Evolutionary conservation across 1,140 invertebrate species (phyloP).

Genomic region (Drosophila subobscura): DNA sequence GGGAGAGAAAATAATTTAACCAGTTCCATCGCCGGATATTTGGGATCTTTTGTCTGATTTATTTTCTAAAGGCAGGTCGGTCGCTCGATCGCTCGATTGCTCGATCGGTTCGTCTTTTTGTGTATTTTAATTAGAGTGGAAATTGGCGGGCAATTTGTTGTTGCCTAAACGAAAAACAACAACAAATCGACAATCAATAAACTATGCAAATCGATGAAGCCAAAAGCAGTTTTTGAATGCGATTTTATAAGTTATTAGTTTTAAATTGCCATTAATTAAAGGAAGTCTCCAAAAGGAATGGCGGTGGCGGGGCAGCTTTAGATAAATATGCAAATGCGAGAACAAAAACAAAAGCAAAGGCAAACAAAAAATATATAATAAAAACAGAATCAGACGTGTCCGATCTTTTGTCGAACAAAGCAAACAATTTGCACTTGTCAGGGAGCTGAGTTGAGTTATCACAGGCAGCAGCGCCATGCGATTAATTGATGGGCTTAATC

Average conservation of each 20-base stretch:
- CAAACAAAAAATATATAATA: no score
- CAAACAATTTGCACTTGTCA: conserved; percentile 80
- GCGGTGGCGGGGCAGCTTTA: background rate
- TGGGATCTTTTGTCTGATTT: conserved; percentile 64
- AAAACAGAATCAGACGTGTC: conserved; percentile 56
- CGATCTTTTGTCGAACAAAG: conserved; percentile 79
- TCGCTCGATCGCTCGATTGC: no score
- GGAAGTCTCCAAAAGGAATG: conserved; percentile 46
- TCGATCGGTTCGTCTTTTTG: conserved; percentile 37
- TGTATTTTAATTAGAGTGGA: conserved; percentile 79
- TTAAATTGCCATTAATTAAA: conserved; percentile 80
- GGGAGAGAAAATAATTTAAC: conserved; percentile 68
- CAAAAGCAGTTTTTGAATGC: conserved; percentile 49
- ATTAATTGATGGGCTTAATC: conserved; percentile 29
- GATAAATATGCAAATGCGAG: conserved; percentile 68
- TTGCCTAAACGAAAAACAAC: conserved; percentile 38
- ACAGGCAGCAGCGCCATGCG: conserved; percentile 13
- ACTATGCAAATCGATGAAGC: conserved; percentile 64
- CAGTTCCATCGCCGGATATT: conserved; percentile 72
- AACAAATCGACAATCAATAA: conserved; percentile 48
- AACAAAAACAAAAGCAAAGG: background rate
- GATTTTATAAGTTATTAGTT: conserved; percentile 81
- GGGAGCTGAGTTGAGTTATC: conserved; percentile 56
- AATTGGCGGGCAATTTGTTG: conserved; percentile 62
- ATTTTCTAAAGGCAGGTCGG: conserved; percentile 44